phyloP scores from a whole-genome alignment of 2,888 invertebrate species.

The Drosophila robusta region DNA sequence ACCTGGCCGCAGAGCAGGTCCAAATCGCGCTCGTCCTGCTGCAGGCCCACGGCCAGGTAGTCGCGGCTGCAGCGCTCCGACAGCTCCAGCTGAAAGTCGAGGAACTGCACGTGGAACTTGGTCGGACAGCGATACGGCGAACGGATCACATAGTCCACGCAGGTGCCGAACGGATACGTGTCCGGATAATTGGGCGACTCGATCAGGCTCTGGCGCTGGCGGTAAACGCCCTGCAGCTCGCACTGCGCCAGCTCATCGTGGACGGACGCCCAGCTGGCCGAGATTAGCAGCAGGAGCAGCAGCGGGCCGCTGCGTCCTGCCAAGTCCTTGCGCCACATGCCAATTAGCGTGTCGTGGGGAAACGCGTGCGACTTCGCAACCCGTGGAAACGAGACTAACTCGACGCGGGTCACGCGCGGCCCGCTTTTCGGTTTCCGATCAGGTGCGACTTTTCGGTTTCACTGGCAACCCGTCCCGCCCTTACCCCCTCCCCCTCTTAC shows the following conservation, averaged over 20 bases:
- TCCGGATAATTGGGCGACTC: slow-evolving; percentile 86
- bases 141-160: slow-evolving; percentile 86
- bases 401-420: slow-evolving; percentile 43
- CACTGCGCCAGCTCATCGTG: slow-evolving; percentile 81
- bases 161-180: slow-evolving; percentile 85
- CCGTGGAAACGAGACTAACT: slow-evolving; percentile 61
- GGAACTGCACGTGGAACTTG: slow-evolving; percentile 86
- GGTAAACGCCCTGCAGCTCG: slow-evolving; percentile 84
- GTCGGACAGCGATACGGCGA: slow-evolving; percentile 86
- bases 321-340: slow-evolving; percentile 39
- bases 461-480: slow-evolving; percentile 12
- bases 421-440: slow-evolving; percentile 38
- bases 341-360: slow-evolving; percentile 10
- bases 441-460: slow-evolving; percentile 65
- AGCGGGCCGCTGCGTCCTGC: slow-evolving; percentile 7
- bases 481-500: background rate
- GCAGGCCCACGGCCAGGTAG: slow-evolving; percentile 86
- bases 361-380: slow-evolving; percentile 26
- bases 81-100: slow-evolving; percentile 86
- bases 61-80: slow-evolving; percentile 86
- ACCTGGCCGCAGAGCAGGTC: slow-evolving; percentile 86
- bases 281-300: slow-evolving; percentile 6
- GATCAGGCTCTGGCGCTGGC: slow-evolving; percentile 85
- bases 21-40: slow-evolving; percentile 77
- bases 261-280: slow-evolving; percentile 39